Percentiles rank a stretch among this genome's conserved stretches.
Evolutionary conservation across 2,888 invertebrate genomes (phyloP).

Genomic region (Erebia aethiops): DNA sequence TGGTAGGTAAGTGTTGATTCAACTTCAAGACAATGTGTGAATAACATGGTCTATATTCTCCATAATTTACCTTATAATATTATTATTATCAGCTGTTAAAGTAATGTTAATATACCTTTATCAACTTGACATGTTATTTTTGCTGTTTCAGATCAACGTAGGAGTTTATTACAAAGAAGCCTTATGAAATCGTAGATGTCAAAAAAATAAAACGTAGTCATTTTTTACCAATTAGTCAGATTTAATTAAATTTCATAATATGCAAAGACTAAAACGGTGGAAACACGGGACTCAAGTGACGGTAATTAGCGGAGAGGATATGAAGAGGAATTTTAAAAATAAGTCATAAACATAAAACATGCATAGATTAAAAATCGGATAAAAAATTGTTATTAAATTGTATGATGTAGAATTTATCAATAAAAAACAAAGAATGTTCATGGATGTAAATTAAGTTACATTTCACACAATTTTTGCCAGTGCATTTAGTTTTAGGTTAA

Average conservation of each 20-base stretch:
- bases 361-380: constrained; percentile 18
- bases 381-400: constrained; percentile 34
- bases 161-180: constrained; percentile 82
- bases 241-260: constrained; percentile 61
- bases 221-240: constrained; percentile 76
- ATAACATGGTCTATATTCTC: too few species aligned
- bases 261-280: constrained; percentile 66
- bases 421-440: constrained; percentile 10
- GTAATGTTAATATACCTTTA: too few species aligned
- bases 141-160: constrained; percentile 73
- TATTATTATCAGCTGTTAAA: too few species aligned
- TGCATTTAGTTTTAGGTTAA: too few species aligned
- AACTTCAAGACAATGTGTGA: too few species aligned
- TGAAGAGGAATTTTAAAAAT: constrained; percentile 23
- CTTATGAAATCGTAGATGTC: constrained; percentile 79
- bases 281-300: constrained; percentile 76
- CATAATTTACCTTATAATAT: too few species aligned
- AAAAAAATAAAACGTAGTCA: constrained; percentile 64
- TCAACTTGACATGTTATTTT: not conserved
- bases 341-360: not conserved
- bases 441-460: not conserved
- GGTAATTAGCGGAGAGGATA: constrained; percentile 48
- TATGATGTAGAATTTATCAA: constrained; percentile 22
- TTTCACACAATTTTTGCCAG: not conserved
- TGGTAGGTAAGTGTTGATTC: too few species aligned